A percentile compares a stretch with the other conserved stretches of the same genome.
Conservation (phyloP, 1,140 invertebrate genomes). For the Stegodyphus dumicola region DNA sequence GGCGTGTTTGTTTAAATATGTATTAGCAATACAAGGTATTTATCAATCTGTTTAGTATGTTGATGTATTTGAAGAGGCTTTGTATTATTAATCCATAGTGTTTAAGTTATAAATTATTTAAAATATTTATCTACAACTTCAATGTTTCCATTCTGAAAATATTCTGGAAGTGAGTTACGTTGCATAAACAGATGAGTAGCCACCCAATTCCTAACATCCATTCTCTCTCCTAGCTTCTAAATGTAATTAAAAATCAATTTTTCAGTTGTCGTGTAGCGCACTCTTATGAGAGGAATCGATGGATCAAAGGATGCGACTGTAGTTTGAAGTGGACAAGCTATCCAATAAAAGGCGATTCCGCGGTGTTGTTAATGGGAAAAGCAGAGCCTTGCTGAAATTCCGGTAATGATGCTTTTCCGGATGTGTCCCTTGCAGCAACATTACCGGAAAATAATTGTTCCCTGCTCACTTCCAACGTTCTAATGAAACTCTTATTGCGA, state of each 20-base stretch:
- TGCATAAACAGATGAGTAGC: too few relatives aligned
- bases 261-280: constrained; percentile 43
- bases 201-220: too few relatives aligned
- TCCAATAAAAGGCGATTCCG: constrained; percentile 54
- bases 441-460: constrained; percentile 59
- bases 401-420: constrained; percentile 57
- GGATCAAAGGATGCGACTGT: constrained; percentile 37
- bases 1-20: too few relatives aligned
- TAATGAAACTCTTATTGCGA: constrained; percentile 54
- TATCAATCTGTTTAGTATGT: too few relatives aligned
- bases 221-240: background rate
- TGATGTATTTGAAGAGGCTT: too few relatives aligned
- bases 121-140: too few relatives aligned
- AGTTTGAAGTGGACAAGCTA: constrained; percentile 58
- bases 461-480: constrained; percentile 51
- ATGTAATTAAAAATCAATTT: constrained; percentile 59
- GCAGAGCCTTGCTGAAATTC: constrained; percentile 51
- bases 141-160: too few relatives aligned
- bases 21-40: too few relatives aligned
- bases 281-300: constrained; percentile 32
- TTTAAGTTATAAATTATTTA: too few relatives aligned
- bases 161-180: too few relatives aligned
- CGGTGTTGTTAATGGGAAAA: constrained; percentile 54
- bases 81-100: too few relatives aligned
- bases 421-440: constrained; percentile 42